Evolutionary conservation across 1,140 invertebrate genomes (phyloP).

Genomic region (Eufriesea mexicana): DNA sequence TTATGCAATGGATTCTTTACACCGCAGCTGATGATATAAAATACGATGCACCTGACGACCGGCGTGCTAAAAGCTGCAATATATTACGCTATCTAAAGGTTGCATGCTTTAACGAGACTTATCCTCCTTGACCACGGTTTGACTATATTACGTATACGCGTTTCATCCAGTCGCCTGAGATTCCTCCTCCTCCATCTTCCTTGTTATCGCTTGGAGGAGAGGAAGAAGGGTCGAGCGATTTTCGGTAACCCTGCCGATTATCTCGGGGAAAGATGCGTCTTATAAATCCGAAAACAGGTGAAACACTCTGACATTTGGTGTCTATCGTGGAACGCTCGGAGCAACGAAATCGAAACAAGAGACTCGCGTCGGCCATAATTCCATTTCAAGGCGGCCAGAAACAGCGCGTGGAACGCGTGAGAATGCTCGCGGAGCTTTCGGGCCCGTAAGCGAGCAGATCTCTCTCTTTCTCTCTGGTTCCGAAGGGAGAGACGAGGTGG

Average conservation of each 20-base stretch:
- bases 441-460: background rate
- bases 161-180: background rate
- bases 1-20: conserved; percentile 11
- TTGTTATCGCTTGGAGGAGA: background rate
- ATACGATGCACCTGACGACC: background rate
- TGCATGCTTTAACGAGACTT: background rate
- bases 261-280: background rate
- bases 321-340: background rate
- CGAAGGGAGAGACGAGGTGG: background rate
- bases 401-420: conserved; percentile 16
- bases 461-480: background rate
- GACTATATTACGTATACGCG: background rate
- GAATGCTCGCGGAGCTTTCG: conserved; percentile 24
- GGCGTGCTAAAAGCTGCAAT: conserved; percentile 4
- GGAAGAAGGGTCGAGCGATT: background rate
- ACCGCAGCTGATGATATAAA: background rate
- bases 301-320: conserved; percentile 1
- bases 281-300: background rate
- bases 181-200: background rate
- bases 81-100: background rate
- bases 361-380: background rate
- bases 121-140: background rate
- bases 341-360: conserved; percentile 23
- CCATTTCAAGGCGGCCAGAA: conserved; percentile 23
- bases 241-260: background rate